These are phyloP conservation scores for Pseudomyrmex cubaensis DNA, from an alignment of 1,140 invertebrate genomes.

Conservation along the genomic window DNA sequence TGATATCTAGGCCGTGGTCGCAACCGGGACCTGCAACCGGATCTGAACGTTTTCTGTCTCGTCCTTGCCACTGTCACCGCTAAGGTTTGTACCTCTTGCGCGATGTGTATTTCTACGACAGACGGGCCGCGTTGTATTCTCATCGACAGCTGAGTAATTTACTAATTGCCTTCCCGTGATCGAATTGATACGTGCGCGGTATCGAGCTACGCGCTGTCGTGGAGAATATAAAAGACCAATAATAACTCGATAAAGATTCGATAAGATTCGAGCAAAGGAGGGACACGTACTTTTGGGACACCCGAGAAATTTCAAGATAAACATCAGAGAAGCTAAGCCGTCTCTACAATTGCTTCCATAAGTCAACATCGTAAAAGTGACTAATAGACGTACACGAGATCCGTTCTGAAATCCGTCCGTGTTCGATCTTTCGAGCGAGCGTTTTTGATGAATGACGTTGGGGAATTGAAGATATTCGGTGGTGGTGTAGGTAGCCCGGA, in stretches of 20 bases:
- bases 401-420: conserved; percentile 1
- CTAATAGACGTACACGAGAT: conserved; percentile 23
- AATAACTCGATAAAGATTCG: neutral
- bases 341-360: conserved; percentile 40
- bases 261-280: no score
- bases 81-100: conserved; percentile 24
- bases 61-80: conserved; percentile 55
- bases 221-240: neutral
- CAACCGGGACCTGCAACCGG: conserved; percentile 23
- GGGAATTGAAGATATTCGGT: neutral
- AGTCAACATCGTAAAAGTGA: conserved; percentile 28
- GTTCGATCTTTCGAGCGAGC: neutral
- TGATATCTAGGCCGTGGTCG: conserved; percentile 71
- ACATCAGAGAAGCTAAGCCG: conserved; percentile 21
- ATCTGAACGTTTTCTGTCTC: neutral
- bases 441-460: neutral
- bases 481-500: neutral
- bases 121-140: conserved; percentile 55
- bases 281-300: neutral
- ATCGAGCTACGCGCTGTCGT: neutral
- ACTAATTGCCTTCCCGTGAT: conserved; percentile 41
- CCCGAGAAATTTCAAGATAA: conserved; percentile 27
- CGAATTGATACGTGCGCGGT: neutral
- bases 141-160: conserved; percentile 60
- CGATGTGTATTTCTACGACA: conserved; percentile 39